Evolutionary conservation across 2,113 vertebrate genomes (phyloP), one percentile per base, ranked within the genome.

Genomic region (Capreolus pygargus): DNA sequence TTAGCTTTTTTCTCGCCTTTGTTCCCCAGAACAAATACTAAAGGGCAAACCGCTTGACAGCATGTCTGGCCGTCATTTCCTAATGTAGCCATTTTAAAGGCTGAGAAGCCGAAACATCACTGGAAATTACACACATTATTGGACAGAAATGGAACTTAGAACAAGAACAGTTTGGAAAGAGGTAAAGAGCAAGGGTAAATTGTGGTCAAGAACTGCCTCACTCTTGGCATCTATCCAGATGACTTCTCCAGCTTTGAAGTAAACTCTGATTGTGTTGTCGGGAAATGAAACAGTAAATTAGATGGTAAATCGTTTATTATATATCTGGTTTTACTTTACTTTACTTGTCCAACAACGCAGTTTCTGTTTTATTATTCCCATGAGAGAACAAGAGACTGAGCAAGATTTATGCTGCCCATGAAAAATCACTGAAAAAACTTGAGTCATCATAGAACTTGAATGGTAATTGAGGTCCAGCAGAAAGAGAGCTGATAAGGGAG

Each of bases 381-480:
- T 45, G 39, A 82, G 55, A 21, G 33, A 84, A 61, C 1, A 0
- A 0, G 14, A 85, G 13, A 9, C 11, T 52, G 13, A 21, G 13
- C 2, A 5, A 17, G 60, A 19, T 11, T 1, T 61, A 3, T 16
- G 30, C 13, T 7, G 1, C 23, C 8, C 17, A 7, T 4, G n/a
- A 1, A 6, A 43, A 60, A n/a, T n/a, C 43, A 5, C 21, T 14
- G 47, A 33, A 6, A 39, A 13, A 50, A n/a, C 16, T 39, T 9
- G 3, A 8, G 14, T 47, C 50, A 0, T 28, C 17, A 4, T 1
- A 1, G 76, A 64, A 14, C 39, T 14, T 47, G 60, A 67, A 1
- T 0, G 11, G 55, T 7, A 1, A 16, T 10, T 0, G 2, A 13
- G 19, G 64, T 5, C 43, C 67, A 1, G 6, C 1, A 25, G 14